Conservation (phyloP, 2,797 vertebrate species). For the Spondyliosoma cantharus region DNA sequence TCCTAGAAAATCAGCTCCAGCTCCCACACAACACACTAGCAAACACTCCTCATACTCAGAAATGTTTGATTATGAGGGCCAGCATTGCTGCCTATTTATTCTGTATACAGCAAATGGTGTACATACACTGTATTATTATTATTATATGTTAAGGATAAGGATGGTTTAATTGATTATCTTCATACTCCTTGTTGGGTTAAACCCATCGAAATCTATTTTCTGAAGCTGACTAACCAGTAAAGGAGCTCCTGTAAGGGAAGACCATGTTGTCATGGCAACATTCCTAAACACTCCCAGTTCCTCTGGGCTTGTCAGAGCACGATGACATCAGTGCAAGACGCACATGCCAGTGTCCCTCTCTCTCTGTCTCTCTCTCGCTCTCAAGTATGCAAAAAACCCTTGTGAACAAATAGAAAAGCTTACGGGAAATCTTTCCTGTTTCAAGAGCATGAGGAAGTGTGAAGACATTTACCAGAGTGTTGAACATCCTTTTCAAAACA, state of each 20-base stretch:
- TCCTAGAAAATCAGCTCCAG: background rate
- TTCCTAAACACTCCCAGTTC: constrained; percentile 62
- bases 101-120: background rate
- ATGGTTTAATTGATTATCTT: background rate
- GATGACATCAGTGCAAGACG: constrained; percentile 51
- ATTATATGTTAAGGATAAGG: background rate
- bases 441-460: background rate
- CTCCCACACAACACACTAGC: background rate
- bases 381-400: constrained; percentile 16
- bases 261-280: constrained; percentile 47
- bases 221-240: background rate
- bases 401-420: background rate
- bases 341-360: constrained; percentile 26
- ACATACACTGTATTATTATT: background rate
- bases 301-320: constrained; percentile 63
- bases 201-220: background rate
- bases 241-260: constrained; percentile 19
- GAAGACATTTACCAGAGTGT: background rate
- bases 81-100: background rate
- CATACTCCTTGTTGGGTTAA: background rate
- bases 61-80: background rate
- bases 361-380: constrained; percentile 6
- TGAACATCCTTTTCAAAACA: constrained; percentile 25
- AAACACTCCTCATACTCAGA: background rate
- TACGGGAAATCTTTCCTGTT: background rate